Evolutionary conservation across 2,888 invertebrate genomes (phyloP).

Genomic region (Macrophya annulata): DNA sequence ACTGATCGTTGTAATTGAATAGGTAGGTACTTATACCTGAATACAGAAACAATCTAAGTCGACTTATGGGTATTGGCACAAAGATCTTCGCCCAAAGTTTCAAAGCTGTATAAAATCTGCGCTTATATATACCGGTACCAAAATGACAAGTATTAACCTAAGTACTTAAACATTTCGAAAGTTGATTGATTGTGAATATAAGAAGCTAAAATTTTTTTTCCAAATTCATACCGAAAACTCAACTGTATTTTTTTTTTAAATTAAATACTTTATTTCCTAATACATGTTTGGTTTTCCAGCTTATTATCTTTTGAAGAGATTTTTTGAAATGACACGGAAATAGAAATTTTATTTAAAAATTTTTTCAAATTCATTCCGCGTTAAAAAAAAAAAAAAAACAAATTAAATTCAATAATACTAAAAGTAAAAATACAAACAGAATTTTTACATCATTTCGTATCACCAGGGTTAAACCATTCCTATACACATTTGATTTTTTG

Average conservation of each 20-base stretch:
- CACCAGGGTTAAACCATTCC: background rate
- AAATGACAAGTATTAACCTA: background rate
- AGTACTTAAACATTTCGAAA: background rate
- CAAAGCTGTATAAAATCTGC: background rate
- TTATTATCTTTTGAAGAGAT: background rate
- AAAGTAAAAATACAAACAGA: no score
- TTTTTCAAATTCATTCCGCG: no score
- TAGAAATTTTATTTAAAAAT: background rate
- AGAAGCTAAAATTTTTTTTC: background rate
- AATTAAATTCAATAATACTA: background rate
- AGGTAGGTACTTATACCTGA: background rate
- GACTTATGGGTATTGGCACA: conserved; percentile 6
- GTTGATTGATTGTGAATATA: background rate
- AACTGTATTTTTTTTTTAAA: background rate
- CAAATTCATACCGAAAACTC: background rate
- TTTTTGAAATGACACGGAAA: background rate
- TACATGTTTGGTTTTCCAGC: background rate
- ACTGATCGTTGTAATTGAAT: conserved; percentile 18
- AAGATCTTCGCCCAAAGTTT: background rate
- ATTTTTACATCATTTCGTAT: background rate
- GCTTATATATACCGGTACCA: background rate
- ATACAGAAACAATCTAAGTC: background rate
- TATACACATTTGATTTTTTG: background rate
- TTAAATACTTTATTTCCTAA: background rate
- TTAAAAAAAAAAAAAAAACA: background rate